phyloP scores from a whole-genome alignment of 2,888 invertebrate species.

The Aproaerema taeniolella region DNA sequence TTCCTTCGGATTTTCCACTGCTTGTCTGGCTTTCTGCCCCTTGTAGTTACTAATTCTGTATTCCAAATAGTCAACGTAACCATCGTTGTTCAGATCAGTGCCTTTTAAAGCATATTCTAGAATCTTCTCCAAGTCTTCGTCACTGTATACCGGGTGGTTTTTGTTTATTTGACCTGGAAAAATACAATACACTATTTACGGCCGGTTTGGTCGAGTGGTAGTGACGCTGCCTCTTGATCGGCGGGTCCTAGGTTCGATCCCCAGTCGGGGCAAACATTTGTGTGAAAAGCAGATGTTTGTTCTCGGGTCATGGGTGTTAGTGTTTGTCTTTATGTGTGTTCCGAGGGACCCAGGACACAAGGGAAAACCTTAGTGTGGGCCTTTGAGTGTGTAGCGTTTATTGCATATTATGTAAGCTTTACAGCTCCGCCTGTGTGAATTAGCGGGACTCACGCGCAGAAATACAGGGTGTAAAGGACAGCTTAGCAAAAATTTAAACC shows the following conservation, averaged over 20 bases:
- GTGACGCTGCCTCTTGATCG: no score
- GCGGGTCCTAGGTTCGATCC: not conserved
- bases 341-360: not conserved
- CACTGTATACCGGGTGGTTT: constrained; percentile 57
- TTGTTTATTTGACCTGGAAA: constrained; percentile 57
- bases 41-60: constrained; percentile 56
- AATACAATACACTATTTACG: not conserved
- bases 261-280: not conserved
- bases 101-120: constrained; percentile 80
- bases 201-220: no score
- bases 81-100: constrained; percentile 85
- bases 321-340: not conserved
- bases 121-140: constrained; percentile 70
- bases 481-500: no score
- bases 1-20: not conserved
- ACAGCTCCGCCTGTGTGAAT: no score
- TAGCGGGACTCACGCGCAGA: no score
- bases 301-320: not conserved
- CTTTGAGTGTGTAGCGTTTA: no score
- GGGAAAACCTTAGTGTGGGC: not conserved
- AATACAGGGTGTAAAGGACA: no score
- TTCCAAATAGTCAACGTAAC: constrained; percentile 83
- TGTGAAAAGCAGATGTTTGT: not conserved
- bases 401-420: no score
- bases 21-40: constrained; percentile 30